Evolutionary conservation across 2,888 invertebrate genomes (phyloP).

Genomic region (Drosophila monieri): DNA sequence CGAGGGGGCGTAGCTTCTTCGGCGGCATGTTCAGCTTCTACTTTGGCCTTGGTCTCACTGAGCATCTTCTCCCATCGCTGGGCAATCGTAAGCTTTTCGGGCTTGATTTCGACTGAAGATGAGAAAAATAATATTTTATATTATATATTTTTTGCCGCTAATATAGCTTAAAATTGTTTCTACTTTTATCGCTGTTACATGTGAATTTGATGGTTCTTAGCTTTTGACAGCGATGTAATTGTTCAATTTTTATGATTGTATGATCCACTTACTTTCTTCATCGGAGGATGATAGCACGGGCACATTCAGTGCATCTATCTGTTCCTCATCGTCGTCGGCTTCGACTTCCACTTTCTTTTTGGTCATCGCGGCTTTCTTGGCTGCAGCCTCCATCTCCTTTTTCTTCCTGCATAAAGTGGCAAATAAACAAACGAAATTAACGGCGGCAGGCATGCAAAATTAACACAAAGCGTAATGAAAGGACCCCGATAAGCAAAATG

Average conservation of each 20-base stretch:
- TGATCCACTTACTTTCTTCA: constrained; percentile 67
- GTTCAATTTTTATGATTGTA: too few species aligned
- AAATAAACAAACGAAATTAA: constrained; percentile 67
- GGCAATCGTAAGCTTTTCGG: constrained; percentile 85
- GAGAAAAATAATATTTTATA: too few species aligned
- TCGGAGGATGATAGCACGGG: constrained; percentile 63
- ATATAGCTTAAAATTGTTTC: too few species aligned
- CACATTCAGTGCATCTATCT: constrained; percentile 8
- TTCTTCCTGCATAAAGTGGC: constrained; percentile 50
- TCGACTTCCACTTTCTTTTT: constrained; percentile 55
- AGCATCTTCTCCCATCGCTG: constrained; percentile 86
- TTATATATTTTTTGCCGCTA: too few species aligned
- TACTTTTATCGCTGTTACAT: too few species aligned
- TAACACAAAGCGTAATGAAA: constrained; percentile 81
- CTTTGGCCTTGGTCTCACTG: constrained; percentile 85
- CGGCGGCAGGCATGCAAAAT: constrained; percentile 66
- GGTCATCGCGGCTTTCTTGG: constrained; percentile 62
- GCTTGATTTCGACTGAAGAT: constrained; percentile 53
- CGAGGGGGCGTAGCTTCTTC: constrained; percentile 70
- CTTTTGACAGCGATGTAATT: too few species aligned
- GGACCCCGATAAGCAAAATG: constrained; percentile 79
- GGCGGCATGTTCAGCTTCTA: constrained; percentile 81
- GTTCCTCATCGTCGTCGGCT: constrained; percentile 40
- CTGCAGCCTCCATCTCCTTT: constrained; percentile 58
- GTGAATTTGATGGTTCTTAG: too few species aligned